Base-by-base conservation (phyloP, 2,888 invertebrate genomes). In the Sinohyriopsis cumingii region DNA sequence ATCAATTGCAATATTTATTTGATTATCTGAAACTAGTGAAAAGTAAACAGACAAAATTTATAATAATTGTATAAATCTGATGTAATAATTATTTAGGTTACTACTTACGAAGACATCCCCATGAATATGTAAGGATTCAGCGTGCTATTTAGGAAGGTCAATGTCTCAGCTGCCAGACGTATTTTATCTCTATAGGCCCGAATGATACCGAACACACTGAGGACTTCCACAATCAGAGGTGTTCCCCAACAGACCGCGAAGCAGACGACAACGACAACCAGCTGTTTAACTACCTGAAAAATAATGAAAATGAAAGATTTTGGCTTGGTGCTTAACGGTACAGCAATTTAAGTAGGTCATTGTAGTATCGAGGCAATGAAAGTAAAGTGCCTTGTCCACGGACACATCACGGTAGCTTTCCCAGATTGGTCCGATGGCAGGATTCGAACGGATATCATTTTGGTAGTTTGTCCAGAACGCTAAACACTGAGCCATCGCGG, bases 211-310 rank as follows among this genome's bases (percentile, higher is more conserved):
- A 69, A 69, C 22, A 66, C 65, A 19, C 60, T 56, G 45, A 80
- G 65, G 20, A 77, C 60, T 60, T 75, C 75, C 19, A 75, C 59
- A 7, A 78, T 55, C 55, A 80, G 59, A 15, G 71, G 69, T 0
- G 80, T 76, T 19, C 75, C 78, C 80, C 80, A 80, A 59, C 78
- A 76, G 22, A 75, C 15, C n/a, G 71, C 59, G 55, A 80, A 80
- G 22, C 75, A 67, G 5, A 73, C 62, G 25, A 77, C 69, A 24
- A 78, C 71, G 59, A 67, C 63, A 15, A 80, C 55, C 65, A 80
- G 61, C 54, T 75, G 67, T 55, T 68, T 67, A 18, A 80, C 72
- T 12, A 80, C 78, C 80, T 80, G 63, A 18, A 66, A 57, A 19
- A 56, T 12, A 63, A 24, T 59, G 25, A 64, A 45, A 60, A 71